phyloP scores from a whole-genome alignment of 2,888 invertebrate genomes.

The Tholera decimalis region DNA sequence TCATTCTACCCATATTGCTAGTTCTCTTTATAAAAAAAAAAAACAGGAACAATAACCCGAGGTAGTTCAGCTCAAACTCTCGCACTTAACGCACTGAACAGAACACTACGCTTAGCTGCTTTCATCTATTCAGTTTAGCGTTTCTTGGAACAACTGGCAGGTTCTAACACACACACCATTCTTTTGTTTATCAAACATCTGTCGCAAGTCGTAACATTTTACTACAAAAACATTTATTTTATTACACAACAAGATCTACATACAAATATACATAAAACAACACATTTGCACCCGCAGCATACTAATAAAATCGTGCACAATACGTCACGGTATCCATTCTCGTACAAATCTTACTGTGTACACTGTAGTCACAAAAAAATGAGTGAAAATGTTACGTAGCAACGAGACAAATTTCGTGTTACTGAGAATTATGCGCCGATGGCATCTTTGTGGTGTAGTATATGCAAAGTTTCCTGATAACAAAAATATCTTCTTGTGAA shows the following conservation, averaged over 20 bases:
- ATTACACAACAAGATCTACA: conserved; percentile 7
- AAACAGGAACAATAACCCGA: too few species aligned
- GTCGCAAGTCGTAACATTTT: conserved; percentile 2
- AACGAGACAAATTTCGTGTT: conserved; percentile 68
- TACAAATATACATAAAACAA: conserved; percentile 20
- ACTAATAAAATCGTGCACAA: conserved; percentile 63
- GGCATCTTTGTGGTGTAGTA: conserved; percentile 57
- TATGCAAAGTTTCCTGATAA: conserved; percentile 58
- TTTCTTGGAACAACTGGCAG: too few species aligned
- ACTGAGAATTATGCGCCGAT: conserved; percentile 62
- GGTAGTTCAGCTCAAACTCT: too few species aligned
- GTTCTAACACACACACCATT: background rate
- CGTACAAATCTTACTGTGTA: conserved; percentile 52
- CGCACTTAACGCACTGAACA: too few species aligned
- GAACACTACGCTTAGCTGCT: too few species aligned
- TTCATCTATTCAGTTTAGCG: too few species aligned
- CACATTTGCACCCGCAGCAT: conserved; percentile 41
- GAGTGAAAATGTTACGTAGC: conserved; percentile 66
- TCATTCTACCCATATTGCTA: too few species aligned
- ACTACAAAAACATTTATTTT: background rate
- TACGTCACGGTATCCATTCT: conserved; percentile 47
- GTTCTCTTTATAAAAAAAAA: too few species aligned
- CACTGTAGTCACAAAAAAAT: conserved; percentile 66
- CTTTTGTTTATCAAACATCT: background rate
- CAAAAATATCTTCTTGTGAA: background rate